These are phyloP conservation scores for Eupithecia tripunctaria DNA, from an alignment of 2,888 invertebrate genomes.

Conservation along the genomic window DNA sequence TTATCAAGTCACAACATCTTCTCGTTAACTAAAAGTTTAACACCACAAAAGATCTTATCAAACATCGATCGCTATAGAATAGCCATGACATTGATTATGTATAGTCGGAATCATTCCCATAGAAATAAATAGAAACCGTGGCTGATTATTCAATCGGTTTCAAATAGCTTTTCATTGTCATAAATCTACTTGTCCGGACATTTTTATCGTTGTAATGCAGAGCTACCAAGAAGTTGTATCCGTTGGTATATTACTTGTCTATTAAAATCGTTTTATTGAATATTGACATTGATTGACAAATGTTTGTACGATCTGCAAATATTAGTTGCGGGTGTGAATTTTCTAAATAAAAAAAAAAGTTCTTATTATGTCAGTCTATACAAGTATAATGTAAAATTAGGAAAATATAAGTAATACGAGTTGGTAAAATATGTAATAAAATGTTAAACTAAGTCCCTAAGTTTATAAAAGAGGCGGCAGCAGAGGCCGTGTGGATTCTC, in stretches of 20 bases:
- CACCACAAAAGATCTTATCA: constrained; percentile 19
- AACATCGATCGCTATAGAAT: constrained; percentile 9
- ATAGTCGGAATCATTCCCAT: background rate
- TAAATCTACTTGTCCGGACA: constrained; percentile 70
- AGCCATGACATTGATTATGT: constrained; percentile 19
- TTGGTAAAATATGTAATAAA: no score
- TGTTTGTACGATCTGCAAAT: no score
- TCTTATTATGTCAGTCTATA: no score
- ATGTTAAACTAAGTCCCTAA: no score
- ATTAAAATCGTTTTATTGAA: background rate
- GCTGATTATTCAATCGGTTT: constrained; percentile 70
- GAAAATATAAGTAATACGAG: no score
- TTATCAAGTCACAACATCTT: background rate
- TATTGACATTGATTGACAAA: background rate
- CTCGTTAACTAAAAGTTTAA: constrained; percentile 10
- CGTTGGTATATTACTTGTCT: constrained; percentile 46
- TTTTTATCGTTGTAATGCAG: constrained; percentile 66
- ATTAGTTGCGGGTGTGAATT: no score
- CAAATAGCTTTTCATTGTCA: constrained; percentile 70
- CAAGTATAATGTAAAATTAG: no score
- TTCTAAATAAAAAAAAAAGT: no score
- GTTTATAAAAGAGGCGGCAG: no score
- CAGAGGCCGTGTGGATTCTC: no score
- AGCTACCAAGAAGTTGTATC: constrained; percentile 54
- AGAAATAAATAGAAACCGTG: constrained; percentile 50